Base-by-base conservation (phyloP, 1,140 invertebrate species). In the Nixonia krombeini region DNA sequence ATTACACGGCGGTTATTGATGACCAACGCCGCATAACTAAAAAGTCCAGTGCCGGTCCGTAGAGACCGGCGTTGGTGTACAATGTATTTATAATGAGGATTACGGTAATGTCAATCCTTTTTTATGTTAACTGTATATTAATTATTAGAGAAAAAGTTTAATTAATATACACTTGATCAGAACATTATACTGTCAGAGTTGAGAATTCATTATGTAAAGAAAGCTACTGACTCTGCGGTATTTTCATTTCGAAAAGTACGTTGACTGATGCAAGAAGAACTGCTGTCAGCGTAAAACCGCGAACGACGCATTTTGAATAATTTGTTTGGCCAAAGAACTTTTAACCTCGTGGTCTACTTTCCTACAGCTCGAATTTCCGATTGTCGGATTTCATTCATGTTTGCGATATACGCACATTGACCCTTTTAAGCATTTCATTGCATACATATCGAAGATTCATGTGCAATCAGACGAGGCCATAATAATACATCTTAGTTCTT, bases 331-430 rank as follows among this genome's bases (percentile, higher is more conserved):
- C 10, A 9, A 4, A 40, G 37, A 40, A 40, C 16, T 40, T 4
- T 17, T 40, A 40, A 40, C 37, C 37, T 40, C 37, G 5, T 40
- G 37, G 18, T 40, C 37, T 16, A 40, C 37, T 40, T 40, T 40
- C 37, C 37, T 40, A 3, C 10, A 16, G 12, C 31, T 33, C 12
- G n/a, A 13, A 40, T 40, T 40, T 40, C 16, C 37, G 37, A 21
- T 7, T n/a, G 8, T 31, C 28, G 16, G 37, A 9, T 40, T 40
- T 40, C 18, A 15, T 16, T 40, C 5, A 10, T 6, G 12, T 33
- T 1, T 10, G 37, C 37, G 10, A 7, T 21, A 8, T 40, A 7
- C 7, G 8, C 15, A 5, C 2, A 18, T 40, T 18, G 37, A 4
- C 33, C 33, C 33, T 2, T 37, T 37, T 37, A 7, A 13, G 5